These are phyloP conservation scores for Mycetomoellerius zeteki DNA, from an alignment of 1,140 invertebrate genomes.

Conservation along the genomic window DNA sequence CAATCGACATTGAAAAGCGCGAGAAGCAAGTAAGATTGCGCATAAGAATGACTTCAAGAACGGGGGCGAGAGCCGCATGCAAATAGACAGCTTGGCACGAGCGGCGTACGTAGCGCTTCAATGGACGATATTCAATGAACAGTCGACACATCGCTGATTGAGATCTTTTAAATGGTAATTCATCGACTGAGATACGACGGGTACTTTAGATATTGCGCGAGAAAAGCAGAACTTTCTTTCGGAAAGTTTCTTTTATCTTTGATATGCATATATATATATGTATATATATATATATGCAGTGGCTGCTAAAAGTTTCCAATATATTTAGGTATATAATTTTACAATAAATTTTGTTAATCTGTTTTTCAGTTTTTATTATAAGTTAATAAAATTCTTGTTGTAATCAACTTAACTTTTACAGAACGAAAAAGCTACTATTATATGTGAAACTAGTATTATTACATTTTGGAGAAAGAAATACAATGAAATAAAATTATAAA, in stretches of 20 bases:
- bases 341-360: too few species aligned
- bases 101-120: not conserved
- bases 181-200: not conserved
- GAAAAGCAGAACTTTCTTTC: not conserved
- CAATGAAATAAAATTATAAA: too few species aligned
- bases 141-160: constrained; percentile 40
- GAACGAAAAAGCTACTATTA: too few species aligned
- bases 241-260: not conserved
- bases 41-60: constrained; percentile 19
- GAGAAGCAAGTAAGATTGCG: constrained; percentile 37
- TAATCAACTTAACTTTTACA: too few species aligned
- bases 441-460: too few species aligned
- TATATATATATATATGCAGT: not conserved
- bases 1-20: constrained; percentile 17
- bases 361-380: too few species aligned
- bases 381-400: too few species aligned
- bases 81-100: constrained; percentile 19
- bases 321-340: too few species aligned
- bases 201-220: constrained; percentile 21
- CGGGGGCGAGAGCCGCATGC: not conserved
- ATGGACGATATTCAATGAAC: constrained; percentile 30
- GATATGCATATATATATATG: not conserved
- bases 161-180: constrained; percentile 57
- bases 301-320: too few species aligned
- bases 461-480: too few species aligned